Evolutionary conservation across 2,113 vertebrate genomes (phyloP), one percentile per base, ranked within the genome.

Genomic region (Eulacestoma nigropectus): DNA sequence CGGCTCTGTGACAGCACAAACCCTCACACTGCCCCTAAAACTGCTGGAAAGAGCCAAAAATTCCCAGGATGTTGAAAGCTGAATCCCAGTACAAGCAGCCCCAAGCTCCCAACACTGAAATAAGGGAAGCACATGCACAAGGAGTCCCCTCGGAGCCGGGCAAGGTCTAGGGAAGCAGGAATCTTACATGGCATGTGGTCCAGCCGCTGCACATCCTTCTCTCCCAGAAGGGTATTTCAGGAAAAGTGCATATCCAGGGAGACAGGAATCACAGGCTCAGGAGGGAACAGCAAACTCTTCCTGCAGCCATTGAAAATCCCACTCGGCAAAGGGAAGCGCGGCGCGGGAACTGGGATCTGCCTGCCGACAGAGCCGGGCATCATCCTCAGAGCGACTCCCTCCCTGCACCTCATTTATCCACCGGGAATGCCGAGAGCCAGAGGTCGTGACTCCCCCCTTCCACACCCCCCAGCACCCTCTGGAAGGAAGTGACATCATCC

Each of bases 401-500:
- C 78, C 88, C 78, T 46, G 74, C 55, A 23, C 82, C 84, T 78
- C 84, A 49, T 74, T 70, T 37, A 57, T 87, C 68, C 57, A 72
- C 26, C 62, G 10, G 69, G 85, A 91, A 69, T 93, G 95, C 78
- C 13, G 59, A 47, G 22, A 84, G 39, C 39, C 64, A 82, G 64
- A 96, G 96, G 97, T 97, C 95, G 68, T 95, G 97, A 97, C 95
- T 97, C 96, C 94, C 96, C 92, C 62, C 78, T 97, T 95, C 89
- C 87, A 95, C 93, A 86, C 90, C 86, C 95, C 84, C 81, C 95
- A 3, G 62, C 90, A 89, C 90, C 76, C 94, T 93, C 73, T 78
- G 83, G 93, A 95, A 98, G 97, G 97, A 98, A 98, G 96, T 97
- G 97, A 98, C 97, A 98, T 98, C 97, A 98, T 97, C 95, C 63